Conservation (phyloP, 92 coral and sea anemone species). For the Anthopleura xanthogrammica region DNA sequence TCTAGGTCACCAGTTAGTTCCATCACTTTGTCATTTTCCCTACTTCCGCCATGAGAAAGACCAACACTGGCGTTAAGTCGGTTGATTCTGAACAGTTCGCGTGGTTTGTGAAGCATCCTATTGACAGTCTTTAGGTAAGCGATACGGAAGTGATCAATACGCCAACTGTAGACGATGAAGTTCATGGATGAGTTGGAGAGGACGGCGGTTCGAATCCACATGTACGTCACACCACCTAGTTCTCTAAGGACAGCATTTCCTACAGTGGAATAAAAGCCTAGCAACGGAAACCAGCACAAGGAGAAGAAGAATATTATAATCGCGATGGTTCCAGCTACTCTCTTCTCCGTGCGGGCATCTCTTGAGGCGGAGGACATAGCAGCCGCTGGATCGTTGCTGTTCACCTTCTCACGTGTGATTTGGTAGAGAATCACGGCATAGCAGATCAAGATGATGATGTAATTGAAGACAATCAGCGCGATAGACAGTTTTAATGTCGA, state of each 20-base stretch:
- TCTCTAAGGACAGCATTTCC: conserved; percentile 25
- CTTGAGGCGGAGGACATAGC: conserved; percentile 17
- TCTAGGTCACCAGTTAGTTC: neutral
- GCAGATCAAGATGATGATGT: conserved; percentile 24
- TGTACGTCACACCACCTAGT: conserved; percentile 26
- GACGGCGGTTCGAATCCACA: conserved; percentile 39
- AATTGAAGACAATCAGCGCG: conserved; percentile 28
- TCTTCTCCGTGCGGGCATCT: conserved; percentile 30
- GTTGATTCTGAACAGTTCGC: neutral
- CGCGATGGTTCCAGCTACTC: conserved; percentile 33
- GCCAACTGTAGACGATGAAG: conserved; percentile 36
- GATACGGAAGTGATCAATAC: conserved; percentile 27
- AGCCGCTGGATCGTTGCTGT: conserved; percentile 26
- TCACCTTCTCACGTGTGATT: conserved; percentile 27
- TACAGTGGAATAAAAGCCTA: conserved; percentile 22
- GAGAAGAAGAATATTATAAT: conserved; percentile 29
- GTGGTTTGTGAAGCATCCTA: conserved; percentile 10
- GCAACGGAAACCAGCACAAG: conserved; percentile 39
- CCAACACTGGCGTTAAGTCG: neutral
- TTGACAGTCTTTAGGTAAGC: conserved; percentile 24
- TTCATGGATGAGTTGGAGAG: conserved; percentile 41
- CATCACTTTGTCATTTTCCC: neutral
- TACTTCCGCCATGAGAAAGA: neutral
- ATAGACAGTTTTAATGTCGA: conserved; percentile 26
- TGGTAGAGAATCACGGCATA: conserved; percentile 26